Evolutionary conservation across 1,140 invertebrate species (phyloP).

Genomic region (Hyles vespertilio): DNA sequence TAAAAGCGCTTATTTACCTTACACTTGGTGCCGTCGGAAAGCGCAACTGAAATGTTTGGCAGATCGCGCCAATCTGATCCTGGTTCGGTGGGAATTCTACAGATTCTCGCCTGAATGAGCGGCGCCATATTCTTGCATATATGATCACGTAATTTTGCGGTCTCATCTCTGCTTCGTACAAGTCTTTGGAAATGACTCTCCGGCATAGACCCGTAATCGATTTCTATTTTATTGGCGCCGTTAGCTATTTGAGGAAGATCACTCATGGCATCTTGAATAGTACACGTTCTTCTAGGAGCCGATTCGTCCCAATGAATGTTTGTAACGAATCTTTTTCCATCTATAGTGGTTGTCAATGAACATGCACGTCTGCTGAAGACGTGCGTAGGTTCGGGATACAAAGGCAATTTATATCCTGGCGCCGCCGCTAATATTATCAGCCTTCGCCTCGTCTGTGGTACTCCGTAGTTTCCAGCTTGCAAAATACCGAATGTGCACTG

Average conservation of each 20-base stretch:
- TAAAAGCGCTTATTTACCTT: conserved; percentile 44
- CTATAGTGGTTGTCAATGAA: conserved; percentile 83
- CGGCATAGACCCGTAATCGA: conserved; percentile 84
- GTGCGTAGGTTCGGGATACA: conserved; percentile 88
- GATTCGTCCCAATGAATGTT: conserved; percentile 75
- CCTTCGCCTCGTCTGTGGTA: conserved; percentile 88
- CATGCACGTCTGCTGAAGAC: conserved; percentile 86
- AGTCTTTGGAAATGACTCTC: conserved; percentile 86
- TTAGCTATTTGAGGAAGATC: conserved; percentile 88
- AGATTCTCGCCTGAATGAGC: conserved; percentile 86
- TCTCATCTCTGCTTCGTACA: conserved; percentile 79
- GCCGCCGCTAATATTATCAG: conserved; percentile 90
- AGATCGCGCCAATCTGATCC: conserved; percentile 93
- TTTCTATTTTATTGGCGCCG: conserved; percentile 82
- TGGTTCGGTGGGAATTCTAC: conserved; percentile 83
- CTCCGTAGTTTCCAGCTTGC: conserved; percentile 91
- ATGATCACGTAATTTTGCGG: conserved; percentile 82
- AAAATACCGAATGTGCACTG: conserved; percentile 91
- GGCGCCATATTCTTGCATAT: conserved; percentile 91
- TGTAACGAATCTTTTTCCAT: conserved; percentile 78
- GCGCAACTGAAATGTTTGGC: conserved; percentile 84
- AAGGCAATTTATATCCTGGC: conserved; percentile 86
- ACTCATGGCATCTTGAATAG: conserved; percentile 88
- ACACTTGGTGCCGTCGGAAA: conserved; percentile 83
- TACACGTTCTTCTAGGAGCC: conserved; percentile 85